Percentiles rank a stretch among this genome's conserved stretches.
phyloP scores from a whole-genome alignment of 2,888 invertebrate genomes.

The Harpalus rufipes region DNA sequence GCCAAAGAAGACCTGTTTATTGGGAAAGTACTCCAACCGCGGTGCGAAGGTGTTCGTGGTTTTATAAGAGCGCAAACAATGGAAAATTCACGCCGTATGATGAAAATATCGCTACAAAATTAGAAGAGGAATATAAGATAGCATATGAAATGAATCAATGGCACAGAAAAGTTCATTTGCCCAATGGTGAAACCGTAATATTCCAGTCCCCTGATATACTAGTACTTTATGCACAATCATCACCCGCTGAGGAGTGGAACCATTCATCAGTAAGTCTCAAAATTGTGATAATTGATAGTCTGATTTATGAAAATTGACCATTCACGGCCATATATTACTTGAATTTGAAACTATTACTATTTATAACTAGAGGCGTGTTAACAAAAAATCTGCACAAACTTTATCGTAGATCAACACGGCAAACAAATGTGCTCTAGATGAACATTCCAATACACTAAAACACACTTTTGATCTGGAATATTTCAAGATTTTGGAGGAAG shows the following conservation, averaged over 20 bases:
- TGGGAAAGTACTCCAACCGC: conserved; percentile 89
- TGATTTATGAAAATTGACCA: too few relatives aligned
- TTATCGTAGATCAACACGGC: too few relatives aligned
- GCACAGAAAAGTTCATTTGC: conserved; percentile 89
- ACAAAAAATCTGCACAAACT: too few relatives aligned
- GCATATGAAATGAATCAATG: conserved; percentile 88
- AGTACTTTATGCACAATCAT: conserved; percentile 88
- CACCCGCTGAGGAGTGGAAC: conserved; percentile 80
- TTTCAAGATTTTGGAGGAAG: too few relatives aligned
- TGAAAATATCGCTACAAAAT: conserved; percentile 86
- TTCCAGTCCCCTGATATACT: conserved; percentile 92
- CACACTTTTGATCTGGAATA: too few relatives aligned
- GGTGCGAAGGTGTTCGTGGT: conserved; percentile 96
- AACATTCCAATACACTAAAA: too few relatives aligned
- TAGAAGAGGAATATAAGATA: conserved; percentile 92
- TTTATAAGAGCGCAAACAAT: conserved; percentile 90
- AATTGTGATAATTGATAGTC: too few relatives aligned
- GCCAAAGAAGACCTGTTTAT: conserved; percentile 87
- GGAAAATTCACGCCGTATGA: conserved; percentile 92
- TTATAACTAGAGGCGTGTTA: too few relatives aligned
- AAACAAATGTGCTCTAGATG: too few relatives aligned
- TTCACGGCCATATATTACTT: too few relatives aligned
- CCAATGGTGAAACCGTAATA: conserved; percentile 90
- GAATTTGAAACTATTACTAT: too few relatives aligned
- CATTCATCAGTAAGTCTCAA: conserved; percentile 38